These are phyloP conservation scores for Monopis laevigella DNA, from an alignment of 2,888 invertebrate genomes.

Conservation along the genomic window DNA sequence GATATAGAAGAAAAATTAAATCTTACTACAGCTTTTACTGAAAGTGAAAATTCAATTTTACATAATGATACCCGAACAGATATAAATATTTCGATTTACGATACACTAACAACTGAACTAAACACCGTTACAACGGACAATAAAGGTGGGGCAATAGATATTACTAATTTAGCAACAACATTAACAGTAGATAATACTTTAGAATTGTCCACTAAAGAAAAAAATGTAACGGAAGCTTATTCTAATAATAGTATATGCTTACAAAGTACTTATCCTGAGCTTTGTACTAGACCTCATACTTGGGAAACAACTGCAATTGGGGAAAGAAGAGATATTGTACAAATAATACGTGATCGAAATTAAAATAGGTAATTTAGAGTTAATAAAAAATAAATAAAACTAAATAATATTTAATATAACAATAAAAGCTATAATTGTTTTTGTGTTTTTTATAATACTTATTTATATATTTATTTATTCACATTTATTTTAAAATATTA, in stretches of 20 bases:
- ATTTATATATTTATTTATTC: too few species aligned
- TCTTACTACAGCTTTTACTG: slow-evolving; percentile 1
- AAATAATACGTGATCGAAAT: slow-evolving; percentile 2
- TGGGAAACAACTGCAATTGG: slow-evolving; percentile 49
- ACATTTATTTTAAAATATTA: too few species aligned
- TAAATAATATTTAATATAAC: too few species aligned
- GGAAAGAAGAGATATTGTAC: slow-evolving; percentile 41
- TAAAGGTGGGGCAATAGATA: neutral
- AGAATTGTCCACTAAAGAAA: neutral
- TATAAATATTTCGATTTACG: too few species aligned
- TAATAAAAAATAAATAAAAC: neutral
- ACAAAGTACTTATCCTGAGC: slow-evolving; percentile 22
- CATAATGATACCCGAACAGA: too few species aligned
- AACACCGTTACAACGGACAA: too few species aligned
- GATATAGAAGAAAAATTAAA: neutral
- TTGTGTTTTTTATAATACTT: too few species aligned
- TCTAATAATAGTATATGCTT: too few species aligned
- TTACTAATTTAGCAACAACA: neutral
- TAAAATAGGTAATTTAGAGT: too few species aligned
- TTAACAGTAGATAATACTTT: neutral
- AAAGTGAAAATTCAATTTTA: neutral
- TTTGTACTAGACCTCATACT: slow-evolving; percentile 35
- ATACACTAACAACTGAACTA: too few species aligned
- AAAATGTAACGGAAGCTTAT: neutral
- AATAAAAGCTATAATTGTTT: too few species aligned